Percentiles rank a stretch among this genome's conserved stretches.
Conservation (phyloP, 1,140 invertebrate species). For the Pogonognathellus flavescens region DNA sequence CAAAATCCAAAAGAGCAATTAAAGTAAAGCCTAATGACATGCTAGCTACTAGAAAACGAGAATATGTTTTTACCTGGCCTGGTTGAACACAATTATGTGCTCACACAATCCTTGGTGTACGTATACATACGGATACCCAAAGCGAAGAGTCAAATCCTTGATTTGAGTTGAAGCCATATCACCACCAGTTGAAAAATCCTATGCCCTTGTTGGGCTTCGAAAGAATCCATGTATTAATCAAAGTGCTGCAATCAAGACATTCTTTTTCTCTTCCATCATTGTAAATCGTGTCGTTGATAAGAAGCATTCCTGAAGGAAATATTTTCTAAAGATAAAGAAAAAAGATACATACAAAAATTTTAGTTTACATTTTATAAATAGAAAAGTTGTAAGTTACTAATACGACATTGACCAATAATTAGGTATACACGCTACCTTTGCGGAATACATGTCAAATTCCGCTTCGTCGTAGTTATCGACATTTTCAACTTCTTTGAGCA, state of each 20-base stretch:
- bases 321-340: constrained; percentile 35
- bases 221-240: neutral
- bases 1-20: no score
- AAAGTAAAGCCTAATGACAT: no score
- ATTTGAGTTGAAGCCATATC: constrained; percentile 55
- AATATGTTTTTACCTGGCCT: neutral
- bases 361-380: neutral
- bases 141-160: constrained; percentile 49
- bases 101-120: constrained; percentile 91
- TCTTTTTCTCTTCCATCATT: neutral
- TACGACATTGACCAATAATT: no score
- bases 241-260: neutral
- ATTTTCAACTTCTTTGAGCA: constrained; percentile 37
- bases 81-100: constrained; percentile 81
- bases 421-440: constrained; percentile 72
- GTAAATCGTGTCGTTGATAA: constrained; percentile 58
- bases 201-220: neutral
- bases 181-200: neutral
- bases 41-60: neutral
- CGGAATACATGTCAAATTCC: constrained; percentile 78
- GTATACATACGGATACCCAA: constrained; percentile 87
- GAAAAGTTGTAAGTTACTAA: no score
- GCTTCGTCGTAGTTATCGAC: constrained; percentile 69
- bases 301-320: constrained; percentile 8
- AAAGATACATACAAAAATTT: neutral